Evolutionary conservation across 2,113 vertebrate species (phyloP).

Genomic region (Cranoglanis bouderius): DNA sequence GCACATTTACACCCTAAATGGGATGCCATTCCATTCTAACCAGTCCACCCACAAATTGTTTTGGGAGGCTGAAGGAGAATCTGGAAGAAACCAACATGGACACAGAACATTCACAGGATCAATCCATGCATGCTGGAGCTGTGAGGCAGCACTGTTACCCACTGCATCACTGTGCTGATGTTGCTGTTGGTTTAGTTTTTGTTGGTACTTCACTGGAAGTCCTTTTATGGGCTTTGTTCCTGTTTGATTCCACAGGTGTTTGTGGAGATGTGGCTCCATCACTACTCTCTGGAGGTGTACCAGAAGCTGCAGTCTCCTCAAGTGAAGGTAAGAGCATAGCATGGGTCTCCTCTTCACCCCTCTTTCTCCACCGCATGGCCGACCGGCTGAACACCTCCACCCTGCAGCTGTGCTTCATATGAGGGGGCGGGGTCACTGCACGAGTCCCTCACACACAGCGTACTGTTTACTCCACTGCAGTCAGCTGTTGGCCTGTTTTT

Average conservation of each 20-base stretch:
- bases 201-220: background rate
- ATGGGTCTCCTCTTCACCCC: background rate
- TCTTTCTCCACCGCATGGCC: constrained; percentile 51
- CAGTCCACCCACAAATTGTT: background rate
- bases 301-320: constrained; percentile 98
- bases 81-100: background rate
- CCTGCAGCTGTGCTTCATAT: background rate
- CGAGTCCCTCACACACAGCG: background rate
- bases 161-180: background rate
- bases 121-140: background rate
- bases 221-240: background rate
- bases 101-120: background rate
- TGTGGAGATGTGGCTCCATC: constrained; percentile 98
- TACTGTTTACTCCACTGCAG: constrained; percentile 2
- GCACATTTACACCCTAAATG: background rate
- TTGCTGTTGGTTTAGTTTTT: background rate
- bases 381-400: constrained; percentile 54
- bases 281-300: constrained; percentile 95
- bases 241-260: constrained; percentile 78
- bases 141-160: background rate
- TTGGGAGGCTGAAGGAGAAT: background rate
- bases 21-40: background rate
- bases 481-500: background rate
- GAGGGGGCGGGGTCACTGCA: constrained; percentile 22
- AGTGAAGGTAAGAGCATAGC: constrained; percentile 84